A percentile compares a stretch with the other conserved stretches of the same genome.
These are phyloP conservation scores for Drosophila orena DNA, from an alignment of 1,140 invertebrate species.

Conservation along the genomic window DNA sequence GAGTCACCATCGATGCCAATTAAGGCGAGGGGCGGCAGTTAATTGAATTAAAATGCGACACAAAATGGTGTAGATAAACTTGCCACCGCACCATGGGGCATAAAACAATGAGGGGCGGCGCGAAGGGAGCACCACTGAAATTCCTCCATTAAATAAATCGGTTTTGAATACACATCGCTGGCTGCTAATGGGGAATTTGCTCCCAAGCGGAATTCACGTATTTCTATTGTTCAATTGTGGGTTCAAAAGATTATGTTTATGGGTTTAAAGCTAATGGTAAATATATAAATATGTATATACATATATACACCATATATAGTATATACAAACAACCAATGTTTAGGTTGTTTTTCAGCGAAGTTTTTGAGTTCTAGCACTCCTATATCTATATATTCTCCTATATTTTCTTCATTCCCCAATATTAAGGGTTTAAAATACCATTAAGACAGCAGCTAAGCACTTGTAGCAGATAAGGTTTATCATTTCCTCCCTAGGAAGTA, in stretches of 20 bases:
- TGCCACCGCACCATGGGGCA: constrained; percentile 8
- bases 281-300: too few relatives aligned
- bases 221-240: neutral
- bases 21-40: constrained; percentile 63
- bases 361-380: too few relatives aligned
- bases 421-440: neutral
- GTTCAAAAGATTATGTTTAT: neutral
- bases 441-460: constrained; percentile 1
- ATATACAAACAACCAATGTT: too few relatives aligned
- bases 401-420: too few relatives aligned
- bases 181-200: constrained; percentile 16
- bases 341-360: too few relatives aligned
- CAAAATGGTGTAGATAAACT: constrained; percentile 67
- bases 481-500: constrained; percentile 14
- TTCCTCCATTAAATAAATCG: constrained; percentile 33
- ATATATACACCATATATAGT: too few relatives aligned
- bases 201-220: neutral
- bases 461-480: constrained; percentile 37
- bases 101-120: constrained; percentile 17
- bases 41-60: constrained; percentile 72
- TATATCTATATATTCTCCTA: too few relatives aligned
- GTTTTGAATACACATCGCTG: constrained; percentile 26
- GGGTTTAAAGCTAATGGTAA: too few relatives aligned
- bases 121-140: neutral
- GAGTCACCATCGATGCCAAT: constrained; percentile 61